Evolutionary conservation across 2,797 vertebrate genomes (phyloP).

Genomic region (Morelia viridis): DNA sequence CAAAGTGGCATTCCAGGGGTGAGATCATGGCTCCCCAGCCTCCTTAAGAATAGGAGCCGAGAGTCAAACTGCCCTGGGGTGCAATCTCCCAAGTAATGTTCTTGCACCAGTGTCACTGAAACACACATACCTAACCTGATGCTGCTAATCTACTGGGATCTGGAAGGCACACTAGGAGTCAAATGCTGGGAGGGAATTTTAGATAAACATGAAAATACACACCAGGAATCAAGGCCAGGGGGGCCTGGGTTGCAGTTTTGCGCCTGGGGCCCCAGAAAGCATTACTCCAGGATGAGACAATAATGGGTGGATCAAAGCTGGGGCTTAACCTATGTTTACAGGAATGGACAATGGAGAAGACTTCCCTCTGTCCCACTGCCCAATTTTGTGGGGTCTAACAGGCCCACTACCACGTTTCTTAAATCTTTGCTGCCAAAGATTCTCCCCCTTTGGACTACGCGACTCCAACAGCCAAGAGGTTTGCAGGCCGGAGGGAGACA

Average conservation of each 20-base stretch:
- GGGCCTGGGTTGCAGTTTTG: background rate
- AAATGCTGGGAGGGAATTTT: background rate
- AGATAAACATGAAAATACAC: background rate
- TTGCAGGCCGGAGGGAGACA: background rate
- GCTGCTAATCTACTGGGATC: background rate
- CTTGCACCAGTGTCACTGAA: no score
- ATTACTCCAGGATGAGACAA: background rate
- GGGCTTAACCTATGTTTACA: background rate
- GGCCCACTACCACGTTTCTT: background rate
- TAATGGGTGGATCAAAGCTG: background rate
- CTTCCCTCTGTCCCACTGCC: background rate
- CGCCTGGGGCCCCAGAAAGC: background rate
- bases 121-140: background rate
- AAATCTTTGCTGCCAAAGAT: slow-evolving; percentile 7
- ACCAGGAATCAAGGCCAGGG: background rate
- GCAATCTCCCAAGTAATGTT: background rate
- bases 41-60: background rate
- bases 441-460: slow-evolving; percentile 49
- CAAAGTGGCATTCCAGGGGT: background rate
- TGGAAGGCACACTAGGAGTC: background rate
- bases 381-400: background rate
- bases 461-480: slow-evolving; percentile 50
- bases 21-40: background rate
- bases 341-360: background rate
- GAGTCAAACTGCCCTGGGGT: background rate